Base-by-base conservation (phyloP, 2,888 invertebrate genomes). In the Dicyrtoma fusca region DNA sequence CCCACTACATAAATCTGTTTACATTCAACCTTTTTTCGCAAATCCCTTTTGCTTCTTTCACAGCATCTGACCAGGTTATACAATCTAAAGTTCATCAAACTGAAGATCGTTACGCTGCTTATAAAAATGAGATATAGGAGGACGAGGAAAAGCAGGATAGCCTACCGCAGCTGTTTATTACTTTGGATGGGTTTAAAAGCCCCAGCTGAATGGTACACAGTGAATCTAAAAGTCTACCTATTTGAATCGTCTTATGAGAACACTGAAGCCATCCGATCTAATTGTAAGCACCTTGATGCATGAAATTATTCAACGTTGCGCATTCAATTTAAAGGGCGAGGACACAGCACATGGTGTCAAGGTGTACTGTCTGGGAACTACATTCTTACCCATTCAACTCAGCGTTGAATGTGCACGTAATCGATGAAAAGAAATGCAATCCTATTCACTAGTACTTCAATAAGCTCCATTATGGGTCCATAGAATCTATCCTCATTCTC, bases 391-490 rank as follows among this genome's bases (percentile, higher is more conserved):
- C 34, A 65, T 65, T 65, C 51, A 65, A 51, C 42, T 19, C 53
- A 42, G 53, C 1, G 49, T 49, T 17, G 4, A 49, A 17, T 2
- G n/a, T 26, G 19, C 8, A 42, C 45, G 26, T 26, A 25, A 34
- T 26, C 25, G 25, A 57, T 66, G 53, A 66, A 66, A 66, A 53
- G 66, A 66, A 66, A 66, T 66, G 51, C 66, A 64, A 21, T 64
- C 26, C 62, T 45, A 63, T 65, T 65, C 51, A 65, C 25, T 21
- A 25, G 25, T 47, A 25, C 34, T 65, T 49, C 62, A 63, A 63
- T 63, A 25, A 47, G 25, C 65, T 65, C 65, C 34, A 51, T 66
- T 55, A 66, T 66, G 13, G 19, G 17, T 21, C 42, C 19, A 47
- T 47, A 14, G 23, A 63, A 19, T 14, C 47, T 47, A 2, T 51